Evolutionary conservation across 2,888 invertebrate species (phyloP).

Genomic region (Stramonita haemastoma): DNA sequence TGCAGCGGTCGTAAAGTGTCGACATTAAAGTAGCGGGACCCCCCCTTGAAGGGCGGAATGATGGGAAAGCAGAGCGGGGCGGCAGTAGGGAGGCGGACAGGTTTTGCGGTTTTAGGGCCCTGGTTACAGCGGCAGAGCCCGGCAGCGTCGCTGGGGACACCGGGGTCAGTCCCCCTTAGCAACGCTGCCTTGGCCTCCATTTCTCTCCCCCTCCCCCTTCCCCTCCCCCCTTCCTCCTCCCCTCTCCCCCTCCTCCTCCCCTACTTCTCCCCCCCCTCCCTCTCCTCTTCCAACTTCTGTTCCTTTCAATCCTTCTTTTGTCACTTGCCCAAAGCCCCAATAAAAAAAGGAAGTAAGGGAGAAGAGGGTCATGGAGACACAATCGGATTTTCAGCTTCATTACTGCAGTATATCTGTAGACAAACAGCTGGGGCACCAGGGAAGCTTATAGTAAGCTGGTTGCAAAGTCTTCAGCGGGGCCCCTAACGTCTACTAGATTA

Average conservation of each 20-base stretch:
- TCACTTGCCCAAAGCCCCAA: background rate
- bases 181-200: background rate
- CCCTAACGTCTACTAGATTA: no score
- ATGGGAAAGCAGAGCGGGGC: background rate
- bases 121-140: background rate
- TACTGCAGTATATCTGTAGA: background rate
- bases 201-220: background rate
- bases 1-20: conserved; percentile 27
- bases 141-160: background rate
- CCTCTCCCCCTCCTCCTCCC: background rate
- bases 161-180: background rate
- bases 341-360: background rate
- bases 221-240: background rate
- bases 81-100: background rate
- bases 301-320: background rate
- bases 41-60: conserved; percentile 19
- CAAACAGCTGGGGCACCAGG: no score
- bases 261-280: no score
- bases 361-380: background rate
- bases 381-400: background rate
- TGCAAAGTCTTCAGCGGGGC: no score
- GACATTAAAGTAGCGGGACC: conserved; percentile 19
- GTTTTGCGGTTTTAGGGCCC: conserved; percentile 2
- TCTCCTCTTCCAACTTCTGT: no score
- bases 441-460: no score